Conservation (phyloP, 2,113 vertebrate genomes). For the Nymphicus hollandicus region DNA sequence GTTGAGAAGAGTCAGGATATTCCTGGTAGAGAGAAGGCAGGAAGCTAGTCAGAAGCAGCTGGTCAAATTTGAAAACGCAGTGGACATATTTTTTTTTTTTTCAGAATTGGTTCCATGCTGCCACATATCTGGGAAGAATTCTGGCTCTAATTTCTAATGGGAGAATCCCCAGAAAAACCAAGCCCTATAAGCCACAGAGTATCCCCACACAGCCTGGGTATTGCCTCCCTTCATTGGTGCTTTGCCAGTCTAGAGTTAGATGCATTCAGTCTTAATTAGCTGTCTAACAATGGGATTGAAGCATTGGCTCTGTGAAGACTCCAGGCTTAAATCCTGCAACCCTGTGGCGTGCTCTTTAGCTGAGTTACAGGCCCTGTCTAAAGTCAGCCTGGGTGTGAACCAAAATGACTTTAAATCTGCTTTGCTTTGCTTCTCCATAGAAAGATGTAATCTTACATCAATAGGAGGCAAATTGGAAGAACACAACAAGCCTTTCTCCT, state of each 20-base stretch:
- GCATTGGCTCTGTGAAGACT: background rate
- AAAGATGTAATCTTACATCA: background rate
- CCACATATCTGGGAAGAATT: background rate
- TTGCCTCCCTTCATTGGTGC: background rate
- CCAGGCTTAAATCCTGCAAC: background rate
- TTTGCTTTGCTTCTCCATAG: background rate
- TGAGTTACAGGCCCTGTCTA: background rate
- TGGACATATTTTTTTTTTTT: accelerated
- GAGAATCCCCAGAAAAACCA: background rate
- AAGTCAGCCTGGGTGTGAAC: background rate
- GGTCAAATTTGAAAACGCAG: background rate
- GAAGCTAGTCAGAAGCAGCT: background rate
- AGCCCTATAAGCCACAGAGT: background rate
- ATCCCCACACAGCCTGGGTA: background rate
- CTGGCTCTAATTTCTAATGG: background rate
- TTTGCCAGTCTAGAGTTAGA: background rate
- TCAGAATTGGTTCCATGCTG: background rate
- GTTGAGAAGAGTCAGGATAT: background rate
- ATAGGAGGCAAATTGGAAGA: background rate
- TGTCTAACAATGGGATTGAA: background rate
- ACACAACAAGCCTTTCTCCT: background rate
- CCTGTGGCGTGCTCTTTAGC: background rate
- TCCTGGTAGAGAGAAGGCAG: background rate
- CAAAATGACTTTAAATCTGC: background rate
- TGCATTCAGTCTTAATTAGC: background rate